phyloP scores from a whole-genome alignment of 1,140 invertebrate genomes.

The Ylistrum balloti region DNA sequence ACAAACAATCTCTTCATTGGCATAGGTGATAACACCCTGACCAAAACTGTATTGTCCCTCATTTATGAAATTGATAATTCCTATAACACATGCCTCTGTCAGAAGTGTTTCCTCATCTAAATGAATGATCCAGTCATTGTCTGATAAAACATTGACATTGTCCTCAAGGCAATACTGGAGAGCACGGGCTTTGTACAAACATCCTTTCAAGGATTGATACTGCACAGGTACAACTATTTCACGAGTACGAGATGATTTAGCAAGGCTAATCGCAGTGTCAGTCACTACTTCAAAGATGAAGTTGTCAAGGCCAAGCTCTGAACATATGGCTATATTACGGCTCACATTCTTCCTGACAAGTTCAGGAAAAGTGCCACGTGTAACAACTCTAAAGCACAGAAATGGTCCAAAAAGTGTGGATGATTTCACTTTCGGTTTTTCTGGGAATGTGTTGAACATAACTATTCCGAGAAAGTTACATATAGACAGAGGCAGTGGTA shows the following conservation, averaged over 20 bases:
- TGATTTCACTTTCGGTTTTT: conserved; percentile 94
- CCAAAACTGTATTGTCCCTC: conserved; percentile 98
- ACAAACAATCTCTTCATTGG: conserved; percentile 97
- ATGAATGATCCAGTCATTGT: conserved; percentile 98
- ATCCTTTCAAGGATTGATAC: conserved; percentile 94
- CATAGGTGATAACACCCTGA: conserved; percentile 98
- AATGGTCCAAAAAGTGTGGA: conserved; percentile 96
- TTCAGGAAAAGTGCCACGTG: conserved; percentile 96
- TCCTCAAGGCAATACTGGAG: conserved; percentile 98
- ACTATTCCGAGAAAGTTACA: conserved; percentile 84
- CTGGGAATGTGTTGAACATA: conserved; percentile 97
- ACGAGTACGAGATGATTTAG: conserved; percentile 88
- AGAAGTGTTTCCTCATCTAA: conserved; percentile 98
- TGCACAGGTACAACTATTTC: conserved; percentile 93
- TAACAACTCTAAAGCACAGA: conserved; percentile 97
- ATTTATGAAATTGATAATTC: conserved; percentile 96
- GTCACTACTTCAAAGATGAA: conserved; percentile 99
- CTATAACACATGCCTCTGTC: conserved; percentile 93
- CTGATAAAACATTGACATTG: conserved; percentile 91
- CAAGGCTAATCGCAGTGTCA: conserved; percentile 91
- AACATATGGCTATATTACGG: conserved; percentile 94
- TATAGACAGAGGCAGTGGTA: conserved; percentile 69
- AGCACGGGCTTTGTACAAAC: conserved; percentile 97
- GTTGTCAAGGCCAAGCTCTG: conserved; percentile 95
- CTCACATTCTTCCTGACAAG: conserved; percentile 93